Base-by-base conservation (phyloP, 2,888 invertebrate species). In the Nematopogon swammerdamellus region DNA sequence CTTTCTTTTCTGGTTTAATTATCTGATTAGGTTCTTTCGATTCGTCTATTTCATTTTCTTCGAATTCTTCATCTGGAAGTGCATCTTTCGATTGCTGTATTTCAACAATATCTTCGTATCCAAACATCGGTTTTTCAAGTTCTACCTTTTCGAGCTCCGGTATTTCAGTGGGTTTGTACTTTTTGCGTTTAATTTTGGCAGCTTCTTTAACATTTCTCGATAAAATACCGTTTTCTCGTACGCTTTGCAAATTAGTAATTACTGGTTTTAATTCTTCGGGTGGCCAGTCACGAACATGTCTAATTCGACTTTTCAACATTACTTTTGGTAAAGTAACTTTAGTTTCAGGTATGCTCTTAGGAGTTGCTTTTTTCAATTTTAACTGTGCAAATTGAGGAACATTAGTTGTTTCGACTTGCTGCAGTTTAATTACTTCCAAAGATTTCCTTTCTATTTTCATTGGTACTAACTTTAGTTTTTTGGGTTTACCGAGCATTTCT, bases 161-260 rank as follows among this genome's bases (percentile, higher is more conserved):
- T 43, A 84, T 64, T 57, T 81, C 81, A 2, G 82, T 74, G 59
- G 82, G 80, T 58, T 82, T 84, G 1, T 76, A 71, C 53, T 82
- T 79, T 51, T 80, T 83, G 64, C 84, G 88, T 46, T 85, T 68
- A 11, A 85, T 65, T 63, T 85, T 80, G 52, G 83, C 71, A 6
- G 88, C 89, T 64, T 90, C 90, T 67, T 87, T 83, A 8, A 85
- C 76, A 63, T 86, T 88, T 60, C 88, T 82, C 0, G 90, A 89
- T 42, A 91, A 64, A 54, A 87, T 83, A 19, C 89, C 89, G 59
- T 80, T 82, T 59, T 84, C 82, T 54, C 82, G 82, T 17, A 82
- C 56, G 49, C 83, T 82, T 49, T 83, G 82, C 50, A 88, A 68
- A 46, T 70, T 64, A 2, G 72, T 79, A 3, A 87, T 61, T 19